phyloP scores from a whole-genome alignment of 2,113 vertebrate genomes.

The Noctilio leporinus region DNA sequence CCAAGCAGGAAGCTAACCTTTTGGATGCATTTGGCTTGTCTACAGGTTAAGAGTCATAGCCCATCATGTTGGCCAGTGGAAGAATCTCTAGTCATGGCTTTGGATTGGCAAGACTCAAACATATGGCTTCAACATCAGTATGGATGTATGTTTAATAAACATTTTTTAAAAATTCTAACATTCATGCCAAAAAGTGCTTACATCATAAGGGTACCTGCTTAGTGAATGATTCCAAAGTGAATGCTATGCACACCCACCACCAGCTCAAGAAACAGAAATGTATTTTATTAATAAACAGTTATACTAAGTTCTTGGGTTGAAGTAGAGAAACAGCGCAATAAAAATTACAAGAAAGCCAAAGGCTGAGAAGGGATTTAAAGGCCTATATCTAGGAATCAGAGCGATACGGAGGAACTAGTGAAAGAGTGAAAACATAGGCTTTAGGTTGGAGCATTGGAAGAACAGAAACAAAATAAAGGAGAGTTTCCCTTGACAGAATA shows the following conservation, averaged over 20 bases:
- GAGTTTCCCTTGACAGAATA: neutral
- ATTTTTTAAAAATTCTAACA: neutral
- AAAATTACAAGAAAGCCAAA: neutral
- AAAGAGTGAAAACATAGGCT: neutral
- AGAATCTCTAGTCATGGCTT: neutral
- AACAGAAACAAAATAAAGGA: neutral
- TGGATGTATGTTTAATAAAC: neutral
- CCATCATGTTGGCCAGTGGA: neutral
- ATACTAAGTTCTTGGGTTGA: neutral
- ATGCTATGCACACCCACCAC: neutral
- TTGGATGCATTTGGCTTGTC: neutral
- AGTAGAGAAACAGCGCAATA: neutral
- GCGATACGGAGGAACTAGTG: neutral
- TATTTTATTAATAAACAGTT: neutral
- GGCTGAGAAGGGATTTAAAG: neutral
- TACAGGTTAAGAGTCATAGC: neutral
- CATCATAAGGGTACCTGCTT: neutral
- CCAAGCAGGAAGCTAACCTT: neutral
- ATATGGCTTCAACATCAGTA: neutral
- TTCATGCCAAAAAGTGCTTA: neutral
- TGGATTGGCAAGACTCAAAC: neutral
- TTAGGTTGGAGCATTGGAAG: neutral
- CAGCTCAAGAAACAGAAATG: neutral
- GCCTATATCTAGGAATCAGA: neutral
- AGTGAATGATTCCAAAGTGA: neutral